These are phyloP conservation scores for Pardosa pseudoannulata DNA, from an alignment of 2,888 invertebrate species.

Conservation along the genomic window DNA sequence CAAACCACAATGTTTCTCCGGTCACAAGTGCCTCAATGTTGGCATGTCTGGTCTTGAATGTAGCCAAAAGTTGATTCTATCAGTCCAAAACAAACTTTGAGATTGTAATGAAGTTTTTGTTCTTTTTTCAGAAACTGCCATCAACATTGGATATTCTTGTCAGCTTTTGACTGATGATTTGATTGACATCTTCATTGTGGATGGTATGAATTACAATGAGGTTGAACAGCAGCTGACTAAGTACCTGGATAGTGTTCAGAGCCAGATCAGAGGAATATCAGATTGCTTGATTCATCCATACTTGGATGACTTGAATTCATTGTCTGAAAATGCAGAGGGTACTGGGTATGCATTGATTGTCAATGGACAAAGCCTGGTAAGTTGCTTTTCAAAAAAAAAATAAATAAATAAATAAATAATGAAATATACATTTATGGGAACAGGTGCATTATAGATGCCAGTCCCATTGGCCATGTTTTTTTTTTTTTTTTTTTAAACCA, in stretches of 20 bases:
- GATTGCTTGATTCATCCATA: constrained; percentile 74
- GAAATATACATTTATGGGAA: no score
- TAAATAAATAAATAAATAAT: no score
- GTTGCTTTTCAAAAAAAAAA: not conserved
- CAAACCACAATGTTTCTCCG: no score
- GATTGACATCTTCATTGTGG: constrained; percentile 95
- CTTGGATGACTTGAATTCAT: constrained; percentile 58
- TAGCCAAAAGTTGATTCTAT: no score
- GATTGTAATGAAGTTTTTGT: no score
- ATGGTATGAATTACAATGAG: constrained; percentile 81
- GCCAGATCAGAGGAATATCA: constrained; percentile 31
- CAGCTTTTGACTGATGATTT: constrained; percentile 97
- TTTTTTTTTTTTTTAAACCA: no score
- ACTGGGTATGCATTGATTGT: constrained; percentile 94
- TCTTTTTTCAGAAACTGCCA: constrained; percentile 90
- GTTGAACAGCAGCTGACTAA: constrained; percentile 86
- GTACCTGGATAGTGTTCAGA: constrained; percentile 81
- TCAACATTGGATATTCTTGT: constrained; percentile 99
- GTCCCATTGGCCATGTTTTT: no score
- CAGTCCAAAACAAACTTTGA: no score
- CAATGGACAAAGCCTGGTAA: constrained; percentile 92
- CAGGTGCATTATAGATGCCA: no score
- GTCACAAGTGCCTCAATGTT: no score
- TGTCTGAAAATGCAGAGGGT: constrained; percentile 64
- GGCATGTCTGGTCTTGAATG: no score